These are phyloP conservation scores for Synanthedon tipuliformis DNA, from an alignment of 2,888 invertebrate species.

Conservation along the genomic window DNA sequence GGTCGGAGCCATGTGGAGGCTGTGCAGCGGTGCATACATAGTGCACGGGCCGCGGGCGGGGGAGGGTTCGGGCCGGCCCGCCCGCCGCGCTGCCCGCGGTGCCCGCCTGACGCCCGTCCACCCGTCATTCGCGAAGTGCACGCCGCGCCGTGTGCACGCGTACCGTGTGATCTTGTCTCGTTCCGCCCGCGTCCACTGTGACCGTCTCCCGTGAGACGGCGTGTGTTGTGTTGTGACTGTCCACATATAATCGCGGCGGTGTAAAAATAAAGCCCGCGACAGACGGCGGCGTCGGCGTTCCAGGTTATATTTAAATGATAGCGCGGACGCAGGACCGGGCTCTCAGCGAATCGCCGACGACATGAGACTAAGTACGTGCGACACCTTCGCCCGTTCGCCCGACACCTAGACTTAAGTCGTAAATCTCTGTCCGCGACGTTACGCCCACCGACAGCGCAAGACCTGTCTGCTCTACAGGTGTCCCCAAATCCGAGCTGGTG, in stretches of 20 bases:
- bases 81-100: slow-evolving; percentile 28
- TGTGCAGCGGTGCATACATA: slow-evolving; percentile 45
- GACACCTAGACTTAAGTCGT: slow-evolving; percentile 33
- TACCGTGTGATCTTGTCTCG: slow-evolving; percentile 9
- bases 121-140: slow-evolving; percentile 30
- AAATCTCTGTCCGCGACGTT: slow-evolving; percentile 23
- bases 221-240: slow-evolving; percentile 49
- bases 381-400: slow-evolving; percentile 16
- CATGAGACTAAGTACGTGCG: slow-evolving; percentile 65
- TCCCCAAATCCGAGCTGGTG: slow-evolving; percentile 8
- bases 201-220: slow-evolving; percentile 34
- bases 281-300: slow-evolving; percentile 43
- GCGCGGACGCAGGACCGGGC: slow-evolving; percentile 49
- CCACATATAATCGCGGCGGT: slow-evolving; percentile 42
- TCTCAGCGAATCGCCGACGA: slow-evolving; percentile 46
- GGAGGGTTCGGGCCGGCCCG: slow-evolving; percentile 4
- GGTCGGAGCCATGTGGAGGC: slow-evolving; percentile 32
- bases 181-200: slow-evolving; percentile 20
- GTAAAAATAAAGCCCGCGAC: slow-evolving; percentile 67
- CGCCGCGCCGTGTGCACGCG: slow-evolving; percentile 30
- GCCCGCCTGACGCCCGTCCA: slow-evolving; percentile 5
- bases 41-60: slow-evolving; percentile 21
- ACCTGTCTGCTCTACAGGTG: slow-evolving; percentile 3
- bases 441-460: slow-evolving; percentile 14
- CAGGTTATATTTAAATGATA: slow-evolving; percentile 69